These are phyloP conservation scores for Notodonta ziczac DNA, from an alignment of 2,888 invertebrate genomes.

Conservation along the genomic window DNA sequence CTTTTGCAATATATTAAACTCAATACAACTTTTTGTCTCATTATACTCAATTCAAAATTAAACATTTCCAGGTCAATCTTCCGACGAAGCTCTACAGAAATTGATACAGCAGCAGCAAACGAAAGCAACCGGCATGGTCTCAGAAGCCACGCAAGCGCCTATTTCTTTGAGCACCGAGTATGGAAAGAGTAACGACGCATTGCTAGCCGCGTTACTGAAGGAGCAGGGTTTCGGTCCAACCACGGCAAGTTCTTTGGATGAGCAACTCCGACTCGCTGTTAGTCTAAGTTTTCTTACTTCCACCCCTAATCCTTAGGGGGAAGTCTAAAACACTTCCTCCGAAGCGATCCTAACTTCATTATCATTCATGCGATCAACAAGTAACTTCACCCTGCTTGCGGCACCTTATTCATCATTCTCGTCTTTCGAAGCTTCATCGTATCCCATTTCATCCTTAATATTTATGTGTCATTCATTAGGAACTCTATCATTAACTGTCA, in stretches of 20 bases:
- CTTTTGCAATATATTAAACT: too few species aligned
- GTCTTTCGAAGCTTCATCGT: slow-evolving; percentile 30
- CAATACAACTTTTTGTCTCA: neutral
- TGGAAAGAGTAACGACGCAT: slow-evolving; percentile 87
- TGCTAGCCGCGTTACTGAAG: slow-evolving; percentile 88
- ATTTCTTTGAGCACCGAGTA: slow-evolving; percentile 79
- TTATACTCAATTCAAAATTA: neutral
- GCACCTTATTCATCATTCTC: slow-evolving; percentile 37
- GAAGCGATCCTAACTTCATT: slow-evolving; percentile 18
- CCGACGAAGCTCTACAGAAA: slow-evolving; percentile 74
- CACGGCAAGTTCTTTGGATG: slow-evolving; percentile 86
- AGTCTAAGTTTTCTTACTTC: slow-evolving; percentile 59
- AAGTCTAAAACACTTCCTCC: slow-evolving; percentile 3
- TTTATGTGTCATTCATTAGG: slow-evolving; percentile 46
- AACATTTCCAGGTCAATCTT: slow-evolving; percentile 68
- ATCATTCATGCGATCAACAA: slow-evolving; percentile 35
- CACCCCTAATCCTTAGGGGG: slow-evolving; percentile 25
- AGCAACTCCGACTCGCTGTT: slow-evolving; percentile 84
- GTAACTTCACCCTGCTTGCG: slow-evolving; percentile 41
- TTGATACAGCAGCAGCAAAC: slow-evolving; percentile 62
- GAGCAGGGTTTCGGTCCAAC: slow-evolving; percentile 89
- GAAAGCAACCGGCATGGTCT: slow-evolving; percentile 67
- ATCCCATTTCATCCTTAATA: slow-evolving; percentile 34
- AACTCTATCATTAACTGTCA: slow-evolving; percentile 63
- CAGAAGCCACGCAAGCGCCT: slow-evolving; percentile 73